Conservation (phyloP, 2,113 vertebrate genomes). For the Pseudorectes ferrugineus region DNA sequence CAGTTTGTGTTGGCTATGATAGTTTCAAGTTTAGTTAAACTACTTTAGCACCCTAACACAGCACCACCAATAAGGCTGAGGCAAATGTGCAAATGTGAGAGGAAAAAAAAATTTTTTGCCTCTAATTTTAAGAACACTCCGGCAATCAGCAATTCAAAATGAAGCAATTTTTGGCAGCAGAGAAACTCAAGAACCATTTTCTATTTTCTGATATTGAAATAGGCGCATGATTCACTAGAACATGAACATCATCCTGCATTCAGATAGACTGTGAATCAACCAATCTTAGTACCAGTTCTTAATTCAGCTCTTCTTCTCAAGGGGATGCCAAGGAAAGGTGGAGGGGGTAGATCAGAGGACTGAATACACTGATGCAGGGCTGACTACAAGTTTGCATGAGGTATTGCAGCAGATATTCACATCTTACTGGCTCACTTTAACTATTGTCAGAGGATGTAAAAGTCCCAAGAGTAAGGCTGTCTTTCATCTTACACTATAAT, state of each 20-base stretch:
- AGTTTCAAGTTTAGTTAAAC: background rate
- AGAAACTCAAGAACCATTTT: background rate
- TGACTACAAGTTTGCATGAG: background rate
- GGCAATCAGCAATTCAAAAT: slow-evolving; percentile 13
- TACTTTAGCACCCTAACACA: background rate
- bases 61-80: background rate
- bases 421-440: background rate
- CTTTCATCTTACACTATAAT: background rate
- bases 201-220: background rate
- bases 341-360: background rate
- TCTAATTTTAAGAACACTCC: background rate
- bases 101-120: background rate
- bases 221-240: background rate
- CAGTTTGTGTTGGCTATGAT: background rate
- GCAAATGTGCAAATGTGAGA: background rate
- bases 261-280: background rate
- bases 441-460: background rate
- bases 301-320: background rate
- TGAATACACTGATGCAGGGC: background rate
- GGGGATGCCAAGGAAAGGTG: background rate
- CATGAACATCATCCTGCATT: background rate
- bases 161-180: background rate
- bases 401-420: background rate
- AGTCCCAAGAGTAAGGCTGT: background rate
- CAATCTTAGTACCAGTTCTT: background rate